Evolutionary conservation across 2,797 vertebrate genomes (phyloP).

Genomic region (Iguana delicatissima): DNA sequence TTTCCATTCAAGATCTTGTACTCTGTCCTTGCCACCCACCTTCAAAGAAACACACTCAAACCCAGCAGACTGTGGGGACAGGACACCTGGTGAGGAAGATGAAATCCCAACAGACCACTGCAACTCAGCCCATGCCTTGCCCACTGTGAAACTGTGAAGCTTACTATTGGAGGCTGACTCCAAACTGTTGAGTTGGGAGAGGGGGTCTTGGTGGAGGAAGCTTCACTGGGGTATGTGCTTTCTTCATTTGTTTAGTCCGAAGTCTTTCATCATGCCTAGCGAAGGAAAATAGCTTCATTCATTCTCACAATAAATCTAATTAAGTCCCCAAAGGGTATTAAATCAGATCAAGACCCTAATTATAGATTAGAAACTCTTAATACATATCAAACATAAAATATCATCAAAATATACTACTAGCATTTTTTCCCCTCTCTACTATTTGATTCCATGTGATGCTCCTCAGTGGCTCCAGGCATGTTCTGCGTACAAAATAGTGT

Average conservation of each 20-base stretch:
- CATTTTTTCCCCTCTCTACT: background rate
- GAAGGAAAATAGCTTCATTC: constrained; percentile 1
- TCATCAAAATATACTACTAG: background rate
- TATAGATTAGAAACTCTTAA: background rate
- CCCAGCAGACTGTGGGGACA: too few relatives aligned
- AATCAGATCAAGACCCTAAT: background rate
- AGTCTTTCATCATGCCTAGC: constrained; percentile 86
- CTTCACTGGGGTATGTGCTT: constrained; percentile 67
- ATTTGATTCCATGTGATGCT: background rate
- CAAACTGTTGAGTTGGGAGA: constrained; percentile 91
- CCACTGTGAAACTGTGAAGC: constrained; percentile 41
- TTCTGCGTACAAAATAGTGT: background rate
- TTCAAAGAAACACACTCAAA: too few relatives aligned
- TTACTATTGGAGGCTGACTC: constrained; percentile 91
- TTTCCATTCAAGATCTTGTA: too few relatives aligned
- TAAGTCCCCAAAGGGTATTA: background rate
- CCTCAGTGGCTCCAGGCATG: background rate
- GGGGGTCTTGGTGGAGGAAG: constrained; percentile 85
- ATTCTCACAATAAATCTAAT: background rate
- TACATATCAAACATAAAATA: background rate
- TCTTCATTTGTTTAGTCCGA: constrained; percentile 73
- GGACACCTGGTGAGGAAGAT: too few relatives aligned
- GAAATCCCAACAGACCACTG: too few relatives aligned
- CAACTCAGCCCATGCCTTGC: too few relatives aligned
- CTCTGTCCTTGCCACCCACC: too few relatives aligned